Evolutionary conservation across 2,797 vertebrate genomes (phyloP).

Genomic region (Gambusia yucatana): DNA sequence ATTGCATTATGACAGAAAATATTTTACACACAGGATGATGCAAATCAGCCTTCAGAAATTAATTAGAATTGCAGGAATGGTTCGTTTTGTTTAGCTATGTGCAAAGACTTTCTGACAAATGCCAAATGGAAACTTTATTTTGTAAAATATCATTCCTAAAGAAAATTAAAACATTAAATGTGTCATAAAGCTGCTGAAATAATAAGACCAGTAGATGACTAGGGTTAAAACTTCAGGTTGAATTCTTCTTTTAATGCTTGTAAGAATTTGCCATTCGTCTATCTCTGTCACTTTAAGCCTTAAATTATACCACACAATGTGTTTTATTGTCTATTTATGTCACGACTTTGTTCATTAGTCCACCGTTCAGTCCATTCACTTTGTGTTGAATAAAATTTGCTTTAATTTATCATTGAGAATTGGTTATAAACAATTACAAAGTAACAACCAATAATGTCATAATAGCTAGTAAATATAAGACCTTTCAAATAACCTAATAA

Average conservation of each 20-base stretch:
- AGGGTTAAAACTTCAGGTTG: conserved; percentile 1
- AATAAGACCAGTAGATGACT: background rate
- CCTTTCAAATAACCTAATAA: background rate
- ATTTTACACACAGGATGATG: background rate
- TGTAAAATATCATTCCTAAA: background rate
- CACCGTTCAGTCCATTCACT: background rate
- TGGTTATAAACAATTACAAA: background rate
- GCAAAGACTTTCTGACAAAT: background rate
- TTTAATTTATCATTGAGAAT: background rate
- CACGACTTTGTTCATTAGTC: background rate
- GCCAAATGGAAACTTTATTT: background rate
- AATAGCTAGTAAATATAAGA: background rate
- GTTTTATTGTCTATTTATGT: background rate
- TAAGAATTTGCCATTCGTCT: conserved; percentile 4
- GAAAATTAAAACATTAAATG: background rate
- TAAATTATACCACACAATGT: too few species aligned
- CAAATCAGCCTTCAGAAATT: background rate
- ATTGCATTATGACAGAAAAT: background rate
- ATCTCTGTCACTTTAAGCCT: conserved; percentile 1
- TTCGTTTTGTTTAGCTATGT: background rate
- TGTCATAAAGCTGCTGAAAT: conserved; percentile 4
- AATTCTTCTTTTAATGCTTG: conserved; percentile 6
- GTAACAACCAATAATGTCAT: background rate
- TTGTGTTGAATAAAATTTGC: background rate
- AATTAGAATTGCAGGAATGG: background rate